Evolutionary conservation across 1,140 invertebrate genomes (phyloP), one percentile per base, ranked within the genome.

Genomic region (Meloidogyne exigua): DNA sequence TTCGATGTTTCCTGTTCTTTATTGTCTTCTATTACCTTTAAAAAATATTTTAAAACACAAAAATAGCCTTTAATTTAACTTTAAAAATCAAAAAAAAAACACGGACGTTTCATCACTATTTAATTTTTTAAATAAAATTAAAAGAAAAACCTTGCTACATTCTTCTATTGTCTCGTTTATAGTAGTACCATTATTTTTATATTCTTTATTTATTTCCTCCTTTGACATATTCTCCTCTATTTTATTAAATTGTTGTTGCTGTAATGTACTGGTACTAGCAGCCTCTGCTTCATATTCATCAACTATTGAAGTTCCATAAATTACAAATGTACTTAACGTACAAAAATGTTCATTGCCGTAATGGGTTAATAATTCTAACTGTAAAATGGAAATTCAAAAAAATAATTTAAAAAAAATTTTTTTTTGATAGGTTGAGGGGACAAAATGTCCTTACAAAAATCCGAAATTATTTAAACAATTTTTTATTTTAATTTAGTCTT

Each of bases 251-350:
- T 73, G 71, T 18, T 73, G 70, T 12, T 44, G 42, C 15, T 26
- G 57, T 36, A 72, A 32, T 12, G 57, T 32, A 21, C 12, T 36
- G 4, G n/a, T 64, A 26, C 23, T 68, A n/a, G 71, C 68, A 13
- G 79, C 83, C 68, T 88, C 87, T 12, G 77, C 79, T 68, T 88
- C 88, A 77, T 89, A 89, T 76, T 89, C 89, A 66, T 89, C 89
- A n/a, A 89, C 87, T 85, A 90, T 88, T 3, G 87, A 88, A 4
- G 93, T 94, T 10, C 95, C 95, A 87, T 93, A 96, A 5, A 94
- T 92, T 57, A 93, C 91, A 88, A 96, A 93, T 18, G 95, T 89
- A 7, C 94, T 96, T 66, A 99, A 90, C 0, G 96, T 96, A 88
- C 97, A 99, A 87, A 94, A 99, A 87, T 99, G 96, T 88, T 99